Conservation (phyloP, 2,797 vertebrate species). For the Pampus argenteus region DNA sequence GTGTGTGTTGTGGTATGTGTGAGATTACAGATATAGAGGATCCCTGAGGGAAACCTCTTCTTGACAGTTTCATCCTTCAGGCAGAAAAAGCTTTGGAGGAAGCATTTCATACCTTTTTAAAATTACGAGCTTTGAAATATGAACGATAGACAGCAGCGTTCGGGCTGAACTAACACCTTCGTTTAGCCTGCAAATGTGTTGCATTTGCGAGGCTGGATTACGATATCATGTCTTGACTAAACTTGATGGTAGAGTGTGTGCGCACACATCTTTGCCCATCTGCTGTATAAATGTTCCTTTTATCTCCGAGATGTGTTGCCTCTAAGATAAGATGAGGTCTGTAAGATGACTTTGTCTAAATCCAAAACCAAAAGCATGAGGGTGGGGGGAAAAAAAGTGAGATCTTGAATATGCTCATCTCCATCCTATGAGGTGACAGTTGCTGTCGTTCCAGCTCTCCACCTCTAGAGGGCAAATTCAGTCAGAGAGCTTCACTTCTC, state of each 20-base stretch:
- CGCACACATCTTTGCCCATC: slow-evolving; percentile 41
- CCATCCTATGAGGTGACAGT: slow-evolving; percentile 14
- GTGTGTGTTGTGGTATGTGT: slow-evolving; percentile 45
- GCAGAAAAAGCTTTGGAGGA: slow-evolving; percentile 57
- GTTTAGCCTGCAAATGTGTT: slow-evolving; percentile 52
- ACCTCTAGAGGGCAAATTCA: slow-evolving; percentile 60
- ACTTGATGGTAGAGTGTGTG: slow-evolving; percentile 34
- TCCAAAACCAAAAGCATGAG: slow-evolving; percentile 24
- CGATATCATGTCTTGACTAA: slow-evolving; percentile 46
- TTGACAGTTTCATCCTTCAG: slow-evolving; percentile 55
- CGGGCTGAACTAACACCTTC: slow-evolving; percentile 60
- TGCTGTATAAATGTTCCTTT: slow-evolving; percentile 54
- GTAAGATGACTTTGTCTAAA: slow-evolving; percentile 48
- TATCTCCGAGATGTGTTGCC: slow-evolving; percentile 50
- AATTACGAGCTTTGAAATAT: slow-evolving; percentile 63
- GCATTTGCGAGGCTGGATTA: slow-evolving; percentile 27
- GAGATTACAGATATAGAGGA: slow-evolving; percentile 46
- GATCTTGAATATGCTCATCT: slow-evolving; percentile 9
- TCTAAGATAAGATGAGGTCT: slow-evolving; percentile 52
- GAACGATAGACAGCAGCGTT: slow-evolving; percentile 51
- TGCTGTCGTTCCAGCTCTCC: slow-evolving; percentile 34
- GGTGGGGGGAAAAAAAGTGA: slow-evolving; percentile 11
- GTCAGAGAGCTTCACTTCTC: slow-evolving; percentile 2
- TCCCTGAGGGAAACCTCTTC: slow-evolving; percentile 61
- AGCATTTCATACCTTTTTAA: slow-evolving; percentile 59